Conservation (phyloP, 2,888 invertebrate species). For the Hetaerina titia region DNA sequence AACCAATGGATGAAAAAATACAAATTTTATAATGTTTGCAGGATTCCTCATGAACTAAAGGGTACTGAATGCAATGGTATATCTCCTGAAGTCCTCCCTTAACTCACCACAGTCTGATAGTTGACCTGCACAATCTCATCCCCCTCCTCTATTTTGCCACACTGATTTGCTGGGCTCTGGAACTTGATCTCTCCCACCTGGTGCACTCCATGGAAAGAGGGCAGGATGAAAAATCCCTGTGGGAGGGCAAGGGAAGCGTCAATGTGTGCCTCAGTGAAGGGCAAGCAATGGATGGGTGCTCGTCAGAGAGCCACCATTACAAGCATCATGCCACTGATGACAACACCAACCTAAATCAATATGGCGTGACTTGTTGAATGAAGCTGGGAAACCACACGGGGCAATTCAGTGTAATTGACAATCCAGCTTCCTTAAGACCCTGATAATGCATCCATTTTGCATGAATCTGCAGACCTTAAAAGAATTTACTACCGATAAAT, state of each 20-base stretch:
- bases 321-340: not conserved
- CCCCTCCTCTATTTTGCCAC: slow-evolving; percentile 95
- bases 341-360: not conserved
- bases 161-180: slow-evolving; percentile 94
- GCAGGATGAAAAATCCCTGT: slow-evolving; percentile 92
- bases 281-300: too few species aligned
- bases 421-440: too few species aligned
- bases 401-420: too few species aligned
- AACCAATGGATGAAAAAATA: not conserved
- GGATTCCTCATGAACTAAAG: not conserved
- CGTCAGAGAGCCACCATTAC: not conserved
- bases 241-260: slow-evolving; percentile 69
- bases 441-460: too few species aligned
- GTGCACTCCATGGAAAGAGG: slow-evolving; percentile 88
- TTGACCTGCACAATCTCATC: slow-evolving; percentile 97
- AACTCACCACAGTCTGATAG: slow-evolving; percentile 80
- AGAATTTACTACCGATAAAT: too few species aligned
- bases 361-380: not conserved
- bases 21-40: not conserved
- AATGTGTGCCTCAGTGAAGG: too few species aligned
- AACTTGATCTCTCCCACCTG: slow-evolving; percentile 94
- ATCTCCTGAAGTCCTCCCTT: not conserved
- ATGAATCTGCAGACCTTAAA: too few species aligned
- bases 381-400: not conserved
- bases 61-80: too few species aligned